Conservation (phyloP, 2,113 vertebrate species). For the Syrmaticus mikado region DNA sequence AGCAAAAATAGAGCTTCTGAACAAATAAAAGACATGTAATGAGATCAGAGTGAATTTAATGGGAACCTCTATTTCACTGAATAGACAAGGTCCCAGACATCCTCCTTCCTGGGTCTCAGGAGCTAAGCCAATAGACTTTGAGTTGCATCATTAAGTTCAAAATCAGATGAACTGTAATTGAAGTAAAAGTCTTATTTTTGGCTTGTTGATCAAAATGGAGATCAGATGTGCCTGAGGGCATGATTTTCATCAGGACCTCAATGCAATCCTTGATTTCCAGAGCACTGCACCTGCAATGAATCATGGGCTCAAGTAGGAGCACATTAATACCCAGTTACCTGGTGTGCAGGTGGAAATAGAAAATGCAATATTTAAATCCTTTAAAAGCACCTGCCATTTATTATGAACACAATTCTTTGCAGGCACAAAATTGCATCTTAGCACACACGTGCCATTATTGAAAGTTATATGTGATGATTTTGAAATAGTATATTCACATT, state of each 20-base stretch:
- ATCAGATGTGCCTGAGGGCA: constrained; percentile 69
- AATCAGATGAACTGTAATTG: constrained; percentile 65
- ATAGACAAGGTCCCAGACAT: constrained; percentile 57
- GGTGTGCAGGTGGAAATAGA: constrained; percentile 68
- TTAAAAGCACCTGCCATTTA: constrained; percentile 68
- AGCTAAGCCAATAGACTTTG: constrained; percentile 64
- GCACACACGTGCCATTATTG: constrained; percentile 41
- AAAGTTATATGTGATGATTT: constrained; percentile 54
- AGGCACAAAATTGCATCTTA: constrained; percentile 62
- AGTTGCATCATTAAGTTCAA: constrained; percentile 74
- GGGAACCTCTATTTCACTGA: constrained; percentile 54
- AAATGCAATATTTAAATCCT: constrained; percentile 66
- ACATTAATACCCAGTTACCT: constrained; percentile 70
- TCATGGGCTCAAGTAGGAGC: constrained; percentile 69
- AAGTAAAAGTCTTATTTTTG: constrained; percentile 71
- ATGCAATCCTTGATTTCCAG: constrained; percentile 71
- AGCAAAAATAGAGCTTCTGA: constrained; percentile 65
- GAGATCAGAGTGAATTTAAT: constrained; percentile 58
- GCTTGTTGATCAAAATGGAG: constrained; percentile 66
- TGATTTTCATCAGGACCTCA: constrained; percentile 73
- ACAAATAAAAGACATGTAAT: constrained; percentile 51
- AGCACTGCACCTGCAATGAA: constrained; percentile 72
- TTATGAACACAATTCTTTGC: constrained; percentile 64
- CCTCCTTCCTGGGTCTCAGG: constrained; percentile 63
- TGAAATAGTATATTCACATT: constrained; percentile 26